Conservation (phyloP, 2,888 invertebrate species). For the Drepana falcataria region DNA sequence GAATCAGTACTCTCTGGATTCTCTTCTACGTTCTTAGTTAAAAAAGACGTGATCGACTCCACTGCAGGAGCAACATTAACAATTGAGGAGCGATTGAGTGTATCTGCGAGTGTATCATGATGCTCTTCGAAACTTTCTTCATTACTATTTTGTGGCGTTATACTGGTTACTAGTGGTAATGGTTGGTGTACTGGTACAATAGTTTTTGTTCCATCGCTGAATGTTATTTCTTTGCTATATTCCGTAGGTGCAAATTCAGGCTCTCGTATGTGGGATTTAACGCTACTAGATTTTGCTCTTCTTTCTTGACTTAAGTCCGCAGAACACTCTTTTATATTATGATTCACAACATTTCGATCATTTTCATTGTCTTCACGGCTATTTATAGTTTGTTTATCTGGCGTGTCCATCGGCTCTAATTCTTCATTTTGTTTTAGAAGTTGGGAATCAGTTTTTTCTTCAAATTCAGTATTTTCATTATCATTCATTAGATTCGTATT, state of each 20-base stretch:
- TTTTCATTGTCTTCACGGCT: neutral
- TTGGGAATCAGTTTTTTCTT: neutral
- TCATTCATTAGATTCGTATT: neutral
- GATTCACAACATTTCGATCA: conserved; percentile 1
- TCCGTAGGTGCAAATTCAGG: neutral
- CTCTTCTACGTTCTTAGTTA: conserved; percentile 2
- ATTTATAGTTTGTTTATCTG: neutral
- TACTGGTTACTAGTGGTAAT: conserved; percentile 7
- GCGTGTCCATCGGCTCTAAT: neutral
- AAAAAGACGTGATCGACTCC: conserved; percentile 1
- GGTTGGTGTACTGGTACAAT: neutral
- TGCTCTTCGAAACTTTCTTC: conserved; percentile 2
- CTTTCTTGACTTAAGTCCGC: conserved; percentile 1
- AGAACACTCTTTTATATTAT: conserved; percentile 2
- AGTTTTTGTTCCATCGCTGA: neutral
- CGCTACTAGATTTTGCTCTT: conserved; percentile 4
- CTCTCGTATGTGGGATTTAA: neutral
- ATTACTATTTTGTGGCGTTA: neutral
- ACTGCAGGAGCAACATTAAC: neutral
- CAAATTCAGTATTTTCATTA: no score
- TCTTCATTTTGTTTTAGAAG: neutral
- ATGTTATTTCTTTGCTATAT: conserved; percentile 5
- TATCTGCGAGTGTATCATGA: conserved; percentile 6
- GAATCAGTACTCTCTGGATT: conserved; percentile 4
- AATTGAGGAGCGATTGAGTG: no score